Base-by-base conservation (phyloP, 2,888 invertebrate species). In the Dryadula phaetusa region DNA sequence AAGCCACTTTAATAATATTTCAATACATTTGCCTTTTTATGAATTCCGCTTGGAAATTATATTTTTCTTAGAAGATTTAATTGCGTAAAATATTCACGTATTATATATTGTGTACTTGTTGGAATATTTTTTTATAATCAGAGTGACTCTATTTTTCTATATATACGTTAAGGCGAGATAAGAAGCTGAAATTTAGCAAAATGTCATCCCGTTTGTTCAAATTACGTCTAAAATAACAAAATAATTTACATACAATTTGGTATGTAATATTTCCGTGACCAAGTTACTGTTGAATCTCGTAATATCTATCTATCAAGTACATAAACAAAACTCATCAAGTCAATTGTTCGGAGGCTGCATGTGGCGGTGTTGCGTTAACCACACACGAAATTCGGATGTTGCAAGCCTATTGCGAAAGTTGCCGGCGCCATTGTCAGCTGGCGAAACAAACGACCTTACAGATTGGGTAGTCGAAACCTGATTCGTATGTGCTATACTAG, bases 361-460 rank as follows among this genome's bases (percentile, higher is more conserved):
- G 63, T 54, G 52, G 66, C 82, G 79, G 81, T 79, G 79, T 87
- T 88, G 90, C 84, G 77, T 85, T 85, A 88, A 88, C 80, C 88
- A 89, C 89, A 89, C 88, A 90, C 88, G 90, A 91, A 90, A 89
- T 89, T 88, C 87, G 80, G 85, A 83, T 89, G 90, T 90, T 88
- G 90, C 89, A 90, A 90, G 87, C 87, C 76, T 72, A 81, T 91
- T 90, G 86, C 80, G 90, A 87, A 89, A 90, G 49, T 82, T 84
- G 80, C 83, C 83, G 82, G 79, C 82, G 85, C 87, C 89, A 90
- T 90, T 90, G 91, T 90, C 86, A 85, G 86, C 78, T 90, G 90
- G 89, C 88, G 89, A 90, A 90, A 91, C 87, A 78, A 74, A 80
- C 87, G 91, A 89, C 91, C 91, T 91, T 91, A 88, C 82, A 79